phyloP scores from a whole-genome alignment of 1,140 invertebrate species.

The Scaptomyza pallida region DNA sequence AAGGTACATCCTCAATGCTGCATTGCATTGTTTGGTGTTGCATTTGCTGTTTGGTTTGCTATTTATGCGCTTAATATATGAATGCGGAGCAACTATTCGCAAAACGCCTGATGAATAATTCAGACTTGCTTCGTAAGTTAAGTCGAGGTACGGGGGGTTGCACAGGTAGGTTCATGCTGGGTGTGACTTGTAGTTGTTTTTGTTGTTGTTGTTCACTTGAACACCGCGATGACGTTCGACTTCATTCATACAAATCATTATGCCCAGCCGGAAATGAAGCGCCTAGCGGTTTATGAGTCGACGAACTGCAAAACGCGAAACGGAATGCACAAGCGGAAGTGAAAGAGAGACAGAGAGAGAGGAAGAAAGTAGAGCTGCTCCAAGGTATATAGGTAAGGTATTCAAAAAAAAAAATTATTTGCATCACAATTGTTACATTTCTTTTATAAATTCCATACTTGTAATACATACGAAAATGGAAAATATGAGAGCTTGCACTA shows the following conservation, averaged over 20 bases:
- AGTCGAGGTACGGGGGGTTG: too few relatives aligned
- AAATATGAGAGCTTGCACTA: not conserved
- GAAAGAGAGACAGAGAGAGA: not conserved
- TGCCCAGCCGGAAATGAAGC: conserved; percentile 73
- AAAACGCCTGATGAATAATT: conserved; percentile 70
- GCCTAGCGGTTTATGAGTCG: conserved; percentile 54
- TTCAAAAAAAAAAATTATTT: conserved; percentile 42
- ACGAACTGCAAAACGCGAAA: conserved; percentile 32
- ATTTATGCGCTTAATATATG: conserved; percentile 30
- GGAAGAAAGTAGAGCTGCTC: too few relatives aligned
- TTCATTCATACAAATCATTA: conserved; percentile 78
- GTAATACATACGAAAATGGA: not conserved
- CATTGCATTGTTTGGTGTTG: not conserved
- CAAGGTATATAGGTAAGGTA: conserved; percentile 3
- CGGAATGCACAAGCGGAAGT: conserved; percentile 14
- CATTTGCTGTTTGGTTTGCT: conserved; percentile 1
- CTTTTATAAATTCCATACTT: conserved; percentile 7
- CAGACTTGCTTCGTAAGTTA: conserved; percentile 30
- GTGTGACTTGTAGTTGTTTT: not conserved
- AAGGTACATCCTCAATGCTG: conserved; percentile 60
- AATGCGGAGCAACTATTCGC: conserved; percentile 48
- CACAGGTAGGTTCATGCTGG: too few relatives aligned
- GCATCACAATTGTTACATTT: conserved; percentile 49
- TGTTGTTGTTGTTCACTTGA: conserved; percentile 55
- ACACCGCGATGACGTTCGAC: conserved; percentile 49